Evolutionary conservation across 1,140 invertebrate genomes (phyloP).

Genomic region (Notospermus geniculatus): DNA sequence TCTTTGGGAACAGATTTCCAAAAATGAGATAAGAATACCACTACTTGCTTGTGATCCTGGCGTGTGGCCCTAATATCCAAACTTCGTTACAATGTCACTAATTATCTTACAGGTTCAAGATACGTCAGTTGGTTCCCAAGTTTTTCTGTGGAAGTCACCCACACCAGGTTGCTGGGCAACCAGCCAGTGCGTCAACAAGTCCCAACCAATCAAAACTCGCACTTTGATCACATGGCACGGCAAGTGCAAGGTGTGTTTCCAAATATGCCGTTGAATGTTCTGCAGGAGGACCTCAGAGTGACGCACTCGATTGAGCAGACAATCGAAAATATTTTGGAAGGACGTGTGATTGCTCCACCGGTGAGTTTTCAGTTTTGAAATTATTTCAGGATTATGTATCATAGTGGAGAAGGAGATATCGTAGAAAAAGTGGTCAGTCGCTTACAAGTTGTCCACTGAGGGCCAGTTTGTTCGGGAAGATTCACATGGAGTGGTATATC

Average conservation of each 20-base stretch:
- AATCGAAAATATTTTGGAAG: slow-evolving; percentile 82
- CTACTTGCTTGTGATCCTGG: too few relatives aligned
- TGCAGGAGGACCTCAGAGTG: slow-evolving; percentile 70
- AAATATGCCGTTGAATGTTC: slow-evolving; percentile 65
- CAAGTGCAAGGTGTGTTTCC: slow-evolving; percentile 79
- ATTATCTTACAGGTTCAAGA: slow-evolving; percentile 64
- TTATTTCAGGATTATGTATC: too few relatives aligned
- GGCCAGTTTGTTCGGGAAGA: too few relatives aligned
- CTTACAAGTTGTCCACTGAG: too few relatives aligned
- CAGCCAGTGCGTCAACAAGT: slow-evolving; percentile 49
- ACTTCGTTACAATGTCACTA: neutral
- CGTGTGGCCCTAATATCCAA: too few relatives aligned
- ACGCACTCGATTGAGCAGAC: slow-evolving; percentile 77
- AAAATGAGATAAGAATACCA: too few relatives aligned
- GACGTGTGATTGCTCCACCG: slow-evolving; percentile 59
- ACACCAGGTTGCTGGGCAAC: slow-evolving; percentile 62
- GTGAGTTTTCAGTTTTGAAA: slow-evolving; percentile 28
- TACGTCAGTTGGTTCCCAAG: slow-evolving; percentile 87
- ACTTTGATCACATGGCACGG: slow-evolving; percentile 69
- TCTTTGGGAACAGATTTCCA: too few relatives aligned
- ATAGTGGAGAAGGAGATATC: too few relatives aligned
- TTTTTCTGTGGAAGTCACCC: slow-evolving; percentile 84
- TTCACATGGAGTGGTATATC: too few relatives aligned
- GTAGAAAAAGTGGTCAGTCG: too few relatives aligned
- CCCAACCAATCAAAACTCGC: slow-evolving; percentile 62